phyloP scores from a whole-genome alignment of 2,888 invertebrate genomes.

The Eumerus sabulonum region DNA sequence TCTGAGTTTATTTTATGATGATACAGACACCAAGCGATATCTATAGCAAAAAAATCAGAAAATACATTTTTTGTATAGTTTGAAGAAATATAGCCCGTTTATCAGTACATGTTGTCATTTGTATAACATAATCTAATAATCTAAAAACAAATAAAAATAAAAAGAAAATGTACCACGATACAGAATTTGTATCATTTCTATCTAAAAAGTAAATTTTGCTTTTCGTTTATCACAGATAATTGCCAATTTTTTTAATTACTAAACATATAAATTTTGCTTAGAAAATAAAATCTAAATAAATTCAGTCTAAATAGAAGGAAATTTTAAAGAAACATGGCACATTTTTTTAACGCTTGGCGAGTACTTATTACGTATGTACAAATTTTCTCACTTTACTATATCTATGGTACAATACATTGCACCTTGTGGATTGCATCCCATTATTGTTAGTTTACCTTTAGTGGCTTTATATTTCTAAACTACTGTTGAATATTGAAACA shows the following conservation, averaged over 20 bases:
- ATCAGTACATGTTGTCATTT: no score
- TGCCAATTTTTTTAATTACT: slow-evolving; percentile 10
- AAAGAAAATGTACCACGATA: neutral
- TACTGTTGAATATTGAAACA: slow-evolving; percentile 10
- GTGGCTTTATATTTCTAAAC: no score
- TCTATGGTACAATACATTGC: slow-evolving; percentile 53
- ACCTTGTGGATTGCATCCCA: slow-evolving; percentile 58
- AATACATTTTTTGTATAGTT: no score
- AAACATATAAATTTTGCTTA: slow-evolving; percentile 17
- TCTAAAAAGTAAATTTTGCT: slow-evolving; percentile 37
- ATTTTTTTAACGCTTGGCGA: slow-evolving; percentile 52
- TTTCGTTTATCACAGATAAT: slow-evolving; percentile 30
- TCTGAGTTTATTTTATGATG: no score
- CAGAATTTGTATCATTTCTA: slow-evolving; percentile 42
- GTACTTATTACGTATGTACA: slow-evolving; percentile 39
- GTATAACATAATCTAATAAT: no score
- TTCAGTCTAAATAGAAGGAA: slow-evolving; percentile 53
- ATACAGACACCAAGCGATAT: no score
- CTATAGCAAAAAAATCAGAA: no score
- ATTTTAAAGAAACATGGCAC: slow-evolving; percentile 58
- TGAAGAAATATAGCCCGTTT: no score
- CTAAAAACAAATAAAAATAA: slow-evolving; percentile 38
- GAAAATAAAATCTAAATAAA: slow-evolving; percentile 13
- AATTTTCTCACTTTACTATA: neutral
- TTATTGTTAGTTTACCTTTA: neutral